Evolutionary conservation across 1,140 invertebrate genomes (phyloP).

Genomic region (Agrilus planipennis): DNA sequence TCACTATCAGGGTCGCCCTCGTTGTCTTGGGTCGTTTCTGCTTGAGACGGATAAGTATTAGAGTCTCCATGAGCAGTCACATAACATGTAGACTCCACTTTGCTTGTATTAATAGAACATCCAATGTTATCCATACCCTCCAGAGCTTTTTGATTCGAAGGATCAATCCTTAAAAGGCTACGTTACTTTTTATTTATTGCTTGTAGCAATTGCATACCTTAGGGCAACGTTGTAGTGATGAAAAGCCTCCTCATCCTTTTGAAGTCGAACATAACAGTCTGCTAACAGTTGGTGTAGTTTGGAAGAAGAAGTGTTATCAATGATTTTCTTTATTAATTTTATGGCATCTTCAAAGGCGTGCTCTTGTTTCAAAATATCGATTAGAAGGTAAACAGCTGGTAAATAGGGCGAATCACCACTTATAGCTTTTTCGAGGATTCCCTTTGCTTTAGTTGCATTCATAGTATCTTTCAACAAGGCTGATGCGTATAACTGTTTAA

Average conservation of each 20-base stretch:
- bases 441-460: slow-evolving; percentile 44
- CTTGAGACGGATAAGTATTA: slow-evolving; percentile 21
- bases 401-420: slow-evolving; percentile 50
- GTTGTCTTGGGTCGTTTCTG: slow-evolving; percentile 20
- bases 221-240: slow-evolving; percentile 59
- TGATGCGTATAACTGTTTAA: slow-evolving; percentile 36
- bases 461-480: slow-evolving; percentile 59
- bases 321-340: slow-evolving; percentile 46
- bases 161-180: slow-evolving; percentile 45
- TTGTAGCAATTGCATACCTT: slow-evolving; percentile 17
- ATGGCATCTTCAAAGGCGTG: slow-evolving; percentile 46
- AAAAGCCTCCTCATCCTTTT: slow-evolving; percentile 57
- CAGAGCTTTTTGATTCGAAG: slow-evolving; percentile 51
- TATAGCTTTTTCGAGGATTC: slow-evolving; percentile 56
- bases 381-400: slow-evolving; percentile 55
- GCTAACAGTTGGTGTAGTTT: slow-evolving; percentile 59
- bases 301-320: slow-evolving; percentile 46
- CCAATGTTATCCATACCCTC: slow-evolving; percentile 59
- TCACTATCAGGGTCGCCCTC: slow-evolving; percentile 27
- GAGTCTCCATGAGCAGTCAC: slow-evolving; percentile 34
- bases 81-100: slow-evolving; percentile 41
- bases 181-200: slow-evolving; percentile 7
- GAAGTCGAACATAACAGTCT: slow-evolving; percentile 42
- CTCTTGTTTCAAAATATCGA: slow-evolving; percentile 49
- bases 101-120: slow-evolving; percentile 37